These are phyloP conservation scores for Drosophila auraria DNA, from an alignment of 1,140 invertebrate species.

Conservation along the genomic window DNA sequence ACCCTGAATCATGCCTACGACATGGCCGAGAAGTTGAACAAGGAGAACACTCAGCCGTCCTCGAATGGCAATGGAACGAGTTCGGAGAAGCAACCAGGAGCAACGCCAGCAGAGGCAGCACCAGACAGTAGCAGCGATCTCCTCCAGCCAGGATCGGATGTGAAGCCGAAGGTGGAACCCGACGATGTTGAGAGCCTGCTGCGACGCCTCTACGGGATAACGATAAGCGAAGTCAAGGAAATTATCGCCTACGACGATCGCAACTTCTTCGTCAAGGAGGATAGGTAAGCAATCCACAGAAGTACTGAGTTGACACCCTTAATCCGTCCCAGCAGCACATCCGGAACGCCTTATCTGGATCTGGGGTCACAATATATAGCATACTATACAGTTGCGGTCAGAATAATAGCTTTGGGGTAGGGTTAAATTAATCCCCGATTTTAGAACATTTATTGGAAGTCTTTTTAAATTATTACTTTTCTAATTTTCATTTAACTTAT, in stretches of 20 bases:
- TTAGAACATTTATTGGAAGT: no score
- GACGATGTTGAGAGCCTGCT: conserved; percentile 87
- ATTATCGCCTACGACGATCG: conserved; percentile 93
- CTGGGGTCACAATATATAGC: neutral
- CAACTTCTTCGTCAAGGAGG: conserved; percentile 88
- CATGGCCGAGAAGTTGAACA: conserved; percentile 52
- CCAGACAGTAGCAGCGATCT: conserved; percentile 28
- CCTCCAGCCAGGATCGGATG: conserved; percentile 87
- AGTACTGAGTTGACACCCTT: neutral
- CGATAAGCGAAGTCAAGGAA: conserved; percentile 88
- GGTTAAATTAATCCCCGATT: neutral
- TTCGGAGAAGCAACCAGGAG: neutral
- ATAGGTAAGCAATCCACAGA: conserved; percentile 62
- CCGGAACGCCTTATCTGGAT: conserved; percentile 30
- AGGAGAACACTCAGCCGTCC: conserved; percentile 45
- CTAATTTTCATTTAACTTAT: no score
- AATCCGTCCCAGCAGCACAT: conserved; percentile 15
- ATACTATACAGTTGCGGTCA: conserved; percentile 1
- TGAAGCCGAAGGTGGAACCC: conserved; percentile 87
- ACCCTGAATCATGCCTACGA: conserved; percentile 80
- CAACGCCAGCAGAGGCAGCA: neutral
- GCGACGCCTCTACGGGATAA: conserved; percentile 89
- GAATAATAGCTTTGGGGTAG: neutral
- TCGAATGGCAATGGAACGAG: conserved; percentile 46
- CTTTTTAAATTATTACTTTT: no score